Evolutionary conservation across 1,140 invertebrate genomes (phyloP).

Genomic region (Cydia fagiglandana): DNA sequence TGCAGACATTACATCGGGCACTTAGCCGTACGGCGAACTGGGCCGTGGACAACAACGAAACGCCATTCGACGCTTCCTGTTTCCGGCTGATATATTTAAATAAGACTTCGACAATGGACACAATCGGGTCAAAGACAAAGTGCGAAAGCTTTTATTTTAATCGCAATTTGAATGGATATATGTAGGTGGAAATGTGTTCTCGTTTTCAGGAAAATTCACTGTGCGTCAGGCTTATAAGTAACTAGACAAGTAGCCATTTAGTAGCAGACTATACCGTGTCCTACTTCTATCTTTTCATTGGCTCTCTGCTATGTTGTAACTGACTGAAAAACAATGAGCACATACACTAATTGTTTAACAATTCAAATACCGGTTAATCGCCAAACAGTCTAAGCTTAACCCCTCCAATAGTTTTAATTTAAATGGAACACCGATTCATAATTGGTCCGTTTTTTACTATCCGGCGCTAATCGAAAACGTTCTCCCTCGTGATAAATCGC

Average conservation of each 20-base stretch:
- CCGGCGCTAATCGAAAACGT: slow-evolving; percentile 72
- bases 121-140: slow-evolving; percentile 51
- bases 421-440: slow-evolving; percentile 52
- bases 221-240: no score
- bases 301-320: no score
- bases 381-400: background rate
- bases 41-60: slow-evolving; percentile 71
- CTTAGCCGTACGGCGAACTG: slow-evolving; percentile 68
- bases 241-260: no score
- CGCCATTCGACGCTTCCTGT: slow-evolving; percentile 77
- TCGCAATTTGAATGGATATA: background rate
- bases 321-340: background rate
- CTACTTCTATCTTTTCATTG: no score
- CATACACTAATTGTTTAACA: background rate
- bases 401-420: slow-evolving; percentile 20
- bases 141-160: slow-evolving; percentile 42
- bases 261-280: no score
- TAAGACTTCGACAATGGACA: slow-evolving; percentile 47
- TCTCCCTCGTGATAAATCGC: slow-evolving; percentile 66
- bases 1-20: slow-evolving; percentile 73
- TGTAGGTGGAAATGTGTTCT: slow-evolving; percentile 11
- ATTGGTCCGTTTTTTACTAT: slow-evolving; percentile 59
- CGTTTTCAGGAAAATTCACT: no score
- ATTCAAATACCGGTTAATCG: background rate
- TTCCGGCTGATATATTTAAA: slow-evolving; percentile 66